phyloP scores from a whole-genome alignment of 2,888 invertebrate species.

The Tuberolachnus salignus region DNA sequence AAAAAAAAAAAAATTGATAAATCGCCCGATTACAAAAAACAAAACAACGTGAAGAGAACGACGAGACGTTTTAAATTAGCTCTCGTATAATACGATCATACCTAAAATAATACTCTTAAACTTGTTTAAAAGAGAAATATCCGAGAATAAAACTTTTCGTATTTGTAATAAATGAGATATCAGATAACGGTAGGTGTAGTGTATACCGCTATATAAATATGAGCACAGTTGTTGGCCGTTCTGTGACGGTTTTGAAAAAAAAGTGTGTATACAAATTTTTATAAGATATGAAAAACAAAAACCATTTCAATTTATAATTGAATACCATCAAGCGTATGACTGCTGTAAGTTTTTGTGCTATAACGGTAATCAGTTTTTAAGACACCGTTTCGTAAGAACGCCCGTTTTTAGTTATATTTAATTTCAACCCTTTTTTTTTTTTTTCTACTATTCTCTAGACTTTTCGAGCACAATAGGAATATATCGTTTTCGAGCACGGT shows the following conservation, averaged over 20 bases:
- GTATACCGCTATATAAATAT: too few relatives aligned
- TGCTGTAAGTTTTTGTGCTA: not conserved
- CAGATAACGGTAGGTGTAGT: slow-evolving; percentile 38
- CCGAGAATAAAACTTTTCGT: slow-evolving; percentile 34
- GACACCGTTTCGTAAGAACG: slow-evolving; percentile 27
- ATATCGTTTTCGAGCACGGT: too few relatives aligned
- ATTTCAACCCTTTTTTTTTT: slow-evolving; percentile 6
- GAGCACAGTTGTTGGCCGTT: not conserved
- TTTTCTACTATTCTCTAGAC: not conserved
- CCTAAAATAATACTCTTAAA: not conserved
- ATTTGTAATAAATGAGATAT: slow-evolving; percentile 40
- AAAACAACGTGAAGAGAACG: too few relatives aligned
- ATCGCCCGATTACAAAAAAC: not conserved
- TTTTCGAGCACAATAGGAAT: too few relatives aligned
- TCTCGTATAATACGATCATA: not conserved
- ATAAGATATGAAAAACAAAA: slow-evolving; percentile 6
- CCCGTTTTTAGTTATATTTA: slow-evolving; percentile 36
- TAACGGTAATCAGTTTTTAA: slow-evolving; percentile 47
- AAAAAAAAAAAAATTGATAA: not conserved
- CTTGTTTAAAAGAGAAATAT: slow-evolving; percentile 1
- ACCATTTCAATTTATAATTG: slow-evolving; percentile 30
- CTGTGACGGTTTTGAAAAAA: not conserved
- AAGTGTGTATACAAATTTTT: slow-evolving; percentile 2
- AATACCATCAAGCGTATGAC: slow-evolving; percentile 45
- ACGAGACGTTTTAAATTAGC: slow-evolving; percentile 29